Conservation (phyloP, 1,140 invertebrate species). For the Drosophila triauraria region DNA sequence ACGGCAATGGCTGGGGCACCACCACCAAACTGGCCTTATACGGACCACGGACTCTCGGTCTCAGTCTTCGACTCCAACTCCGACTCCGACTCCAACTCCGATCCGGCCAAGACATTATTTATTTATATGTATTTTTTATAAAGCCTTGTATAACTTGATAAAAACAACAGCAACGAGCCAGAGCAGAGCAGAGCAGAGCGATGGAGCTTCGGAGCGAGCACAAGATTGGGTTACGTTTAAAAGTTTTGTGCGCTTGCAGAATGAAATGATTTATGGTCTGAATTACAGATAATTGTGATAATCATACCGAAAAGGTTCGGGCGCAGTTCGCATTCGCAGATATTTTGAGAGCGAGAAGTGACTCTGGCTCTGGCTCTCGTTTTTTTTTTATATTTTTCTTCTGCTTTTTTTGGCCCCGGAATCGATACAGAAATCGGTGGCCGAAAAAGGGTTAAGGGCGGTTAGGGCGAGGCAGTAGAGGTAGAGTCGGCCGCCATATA, state of each 20-base stretch:
- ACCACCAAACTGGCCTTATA: slow-evolving; percentile 51
- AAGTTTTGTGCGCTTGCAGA: slow-evolving; percentile 69
- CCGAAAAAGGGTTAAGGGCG: slow-evolving; percentile 35
- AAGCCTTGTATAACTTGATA: slow-evolving; percentile 72
- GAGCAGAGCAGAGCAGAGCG: neutral
- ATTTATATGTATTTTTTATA: slow-evolving; percentile 73
- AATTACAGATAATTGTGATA: slow-evolving; percentile 85
- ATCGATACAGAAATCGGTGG: slow-evolving; percentile 69
- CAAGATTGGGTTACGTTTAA: slow-evolving; percentile 78
- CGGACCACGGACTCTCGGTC: slow-evolving; percentile 10
- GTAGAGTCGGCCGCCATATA: slow-evolving; percentile 23
- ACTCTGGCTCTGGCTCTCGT: neutral
- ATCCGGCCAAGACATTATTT: slow-evolving; percentile 59
- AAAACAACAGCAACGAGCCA: slow-evolving; percentile 38
- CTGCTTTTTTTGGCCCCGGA: slow-evolving; percentile 35
- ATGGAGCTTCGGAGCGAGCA: slow-evolving; percentile 16
- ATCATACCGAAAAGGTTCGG: slow-evolving; percentile 82
- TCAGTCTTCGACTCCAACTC: neutral
- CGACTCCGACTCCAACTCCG: slow-evolving; percentile 15
- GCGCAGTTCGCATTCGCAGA: slow-evolving; percentile 65
- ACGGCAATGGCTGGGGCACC: slow-evolving; percentile 45
- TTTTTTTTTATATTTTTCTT: neutral
- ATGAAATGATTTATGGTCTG: slow-evolving; percentile 84
- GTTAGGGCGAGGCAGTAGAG: neutral
- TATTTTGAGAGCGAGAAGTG: slow-evolving; percentile 42